A percentile compares a stretch with the other conserved stretches of the same genome.
Conservation (phyloP, 2,888 invertebrate genomes). For the Trisateles emortualis region DNA sequence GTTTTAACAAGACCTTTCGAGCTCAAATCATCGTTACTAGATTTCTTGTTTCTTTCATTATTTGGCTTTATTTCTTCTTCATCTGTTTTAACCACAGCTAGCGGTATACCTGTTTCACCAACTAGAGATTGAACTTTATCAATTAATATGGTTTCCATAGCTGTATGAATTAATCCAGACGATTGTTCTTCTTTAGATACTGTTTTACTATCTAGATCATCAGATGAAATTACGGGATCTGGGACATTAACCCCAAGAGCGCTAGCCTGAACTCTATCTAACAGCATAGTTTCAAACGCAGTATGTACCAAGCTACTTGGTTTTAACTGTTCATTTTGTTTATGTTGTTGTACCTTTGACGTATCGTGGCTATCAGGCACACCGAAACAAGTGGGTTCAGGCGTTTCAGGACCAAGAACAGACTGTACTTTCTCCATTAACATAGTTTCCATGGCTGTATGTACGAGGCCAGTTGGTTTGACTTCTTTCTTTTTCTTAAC, state of each 20-base stretch:
- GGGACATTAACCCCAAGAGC: slow-evolving; percentile 27
- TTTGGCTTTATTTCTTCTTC: neutral
- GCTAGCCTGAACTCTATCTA: slow-evolving; percentile 42
- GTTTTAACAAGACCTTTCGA: slow-evolving; percentile 14
- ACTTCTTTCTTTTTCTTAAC: slow-evolving; percentile 41
- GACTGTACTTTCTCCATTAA: slow-evolving; percentile 82
- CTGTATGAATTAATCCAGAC: slow-evolving; percentile 34
- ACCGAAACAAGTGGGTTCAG: slow-evolving; percentile 43
- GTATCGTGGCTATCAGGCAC: slow-evolving; percentile 44
- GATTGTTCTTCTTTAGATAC: slow-evolving; percentile 36
- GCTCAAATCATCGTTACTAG: slow-evolving; percentile 5
- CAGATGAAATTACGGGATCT: slow-evolving; percentile 21
- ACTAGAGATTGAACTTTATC: slow-evolving; percentile 43
- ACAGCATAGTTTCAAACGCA: slow-evolving; percentile 45
- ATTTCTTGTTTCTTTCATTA: neutral
- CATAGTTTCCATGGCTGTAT: slow-evolving; percentile 84
- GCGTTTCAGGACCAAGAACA: slow-evolving; percentile 64
- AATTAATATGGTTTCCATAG: slow-evolving; percentile 37
- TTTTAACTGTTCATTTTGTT: slow-evolving; percentile 24
- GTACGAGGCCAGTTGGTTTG: slow-evolving; percentile 70
- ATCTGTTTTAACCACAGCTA: slow-evolving; percentile 29
- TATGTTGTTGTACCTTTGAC: slow-evolving; percentile 26
- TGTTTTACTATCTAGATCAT: slow-evolving; percentile 11
- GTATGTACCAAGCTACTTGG: slow-evolving; percentile 48
- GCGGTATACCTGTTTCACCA: slow-evolving; percentile 29